A percentile compares a stretch with the other conserved stretches of the same genome.
Evolutionary conservation across 2,113 vertebrate genomes (phyloP).

Genomic region (Sinocyclocheilus maitianheensis): DNA sequence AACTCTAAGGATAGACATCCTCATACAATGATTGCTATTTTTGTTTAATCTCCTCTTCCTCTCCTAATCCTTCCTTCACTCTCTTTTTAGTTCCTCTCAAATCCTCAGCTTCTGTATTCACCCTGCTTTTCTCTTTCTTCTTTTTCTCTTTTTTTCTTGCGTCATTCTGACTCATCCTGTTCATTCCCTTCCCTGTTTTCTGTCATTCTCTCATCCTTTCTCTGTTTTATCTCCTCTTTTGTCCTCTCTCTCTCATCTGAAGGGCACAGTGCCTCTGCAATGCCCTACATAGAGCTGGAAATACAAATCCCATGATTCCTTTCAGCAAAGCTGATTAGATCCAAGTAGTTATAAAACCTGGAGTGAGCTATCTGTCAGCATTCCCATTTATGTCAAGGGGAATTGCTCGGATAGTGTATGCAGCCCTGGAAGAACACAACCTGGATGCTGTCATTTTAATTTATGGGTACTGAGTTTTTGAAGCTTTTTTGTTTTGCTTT

Average conservation of each 20-base stretch:
- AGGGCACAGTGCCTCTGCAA: slow-evolving; percentile 3
- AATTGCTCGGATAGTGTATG: not conserved
- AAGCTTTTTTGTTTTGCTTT: no score
- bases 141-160: not conserved
- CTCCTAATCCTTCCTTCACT: slow-evolving; percentile 15
- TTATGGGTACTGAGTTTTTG: not conserved
- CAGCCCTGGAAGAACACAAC: not conserved
- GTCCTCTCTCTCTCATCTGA: slow-evolving; percentile 26
- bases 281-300: slow-evolving; percentile 4
- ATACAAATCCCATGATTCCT: slow-evolving; percentile 24
- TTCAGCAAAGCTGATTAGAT: slow-evolving; percentile 26
- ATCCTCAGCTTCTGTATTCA: not conserved
- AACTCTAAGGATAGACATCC: slow-evolving; percentile 24
- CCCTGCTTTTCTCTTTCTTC: not conserved
- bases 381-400: not conserved
- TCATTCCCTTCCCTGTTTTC: not conserved
- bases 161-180: not conserved
- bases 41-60: slow-evolving; percentile 46
- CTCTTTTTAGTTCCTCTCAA: slow-evolving; percentile 14
- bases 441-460: not conserved
- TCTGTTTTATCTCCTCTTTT: slow-evolving; percentile 3
- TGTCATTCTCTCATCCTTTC: slow-evolving; percentile 1
- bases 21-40: slow-evolving; percentile 47
- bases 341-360: not conserved
- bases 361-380: not conserved